Evolutionary conservation across 2,797 vertebrate species (phyloP), one percentile per base, ranked within the genome.

Genomic region (Sebastes iracundus): DNA sequence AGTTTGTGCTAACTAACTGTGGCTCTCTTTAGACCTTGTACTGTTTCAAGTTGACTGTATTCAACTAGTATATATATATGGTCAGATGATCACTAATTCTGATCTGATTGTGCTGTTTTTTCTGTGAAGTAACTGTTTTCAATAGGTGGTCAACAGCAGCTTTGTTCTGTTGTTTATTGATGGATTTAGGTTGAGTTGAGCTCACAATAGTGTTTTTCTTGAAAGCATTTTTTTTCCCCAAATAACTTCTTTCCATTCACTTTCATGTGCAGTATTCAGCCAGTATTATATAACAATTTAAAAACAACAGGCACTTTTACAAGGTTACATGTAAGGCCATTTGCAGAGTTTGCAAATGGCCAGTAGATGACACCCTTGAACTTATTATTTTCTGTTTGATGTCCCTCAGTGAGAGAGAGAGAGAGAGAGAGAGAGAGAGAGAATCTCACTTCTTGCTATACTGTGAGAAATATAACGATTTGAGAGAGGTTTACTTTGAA

Each of bases 301-400:
- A 27, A 38, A 46, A 0, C 42, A 30, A 5, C 16, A 25, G 23
- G 2, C 16, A 49, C 5, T 7, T 56, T 5, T 0, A 11, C 13
- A 33, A 10, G 2, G 75, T 55, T 2, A 32, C 6, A 9, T 49
- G 27, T 52, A 16, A 27, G 3, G 1, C 1, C 1, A 5, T 63
- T 32, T 66, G 59, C 30, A 70, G 22, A 28, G 59, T 46, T 67
- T 68, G 6, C 35, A 74, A 35, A 53, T 18, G 66, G 7, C 79
- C 82, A 78, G 74, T 7, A 80, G 84, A 58, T 72, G 84, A 49
- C 84, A 59, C 27, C 53, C 9, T 69, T 60, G 22, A 80, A 64
- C 46, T 9, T 27, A 4, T 8, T 52, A 13, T 23, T 55, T 14
- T 23, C 60, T 23, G 7, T 14, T 58, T 35, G 2, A 28, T 32